Evolutionary conservation across 1,140 invertebrate genomes (phyloP), one percentile per base, ranked within the genome.

Genomic region (Hyles vespertilio): DNA sequence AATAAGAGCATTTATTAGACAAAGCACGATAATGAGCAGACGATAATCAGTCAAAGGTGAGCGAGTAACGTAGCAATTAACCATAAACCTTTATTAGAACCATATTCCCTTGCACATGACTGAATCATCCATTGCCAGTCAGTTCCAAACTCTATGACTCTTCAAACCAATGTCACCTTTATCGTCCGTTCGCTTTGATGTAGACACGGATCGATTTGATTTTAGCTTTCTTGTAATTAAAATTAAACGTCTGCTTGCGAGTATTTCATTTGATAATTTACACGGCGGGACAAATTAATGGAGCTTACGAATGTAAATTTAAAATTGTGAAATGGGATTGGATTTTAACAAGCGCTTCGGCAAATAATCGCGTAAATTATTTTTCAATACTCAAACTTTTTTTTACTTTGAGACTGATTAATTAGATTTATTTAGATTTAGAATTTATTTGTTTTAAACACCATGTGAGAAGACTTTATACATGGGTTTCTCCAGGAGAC

Each of bases 121-220:
- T 22, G 40, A 56, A 48, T 43, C 33, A 52, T 56, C 59, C 49
- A 43, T 47, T 58, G 11, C n/a, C n/a, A 51, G 32, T 4, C 59
- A 57, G 63, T 77, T 69, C 69, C 77, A 71, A 78, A 70, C 51
- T 45, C n/a, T 64, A 70, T 61, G 67, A 69, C 62, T 72, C 63
- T 79, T 73, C 73, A 77, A 75, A 79, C 73, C 56, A 78, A 75
- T 75, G 48, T 72, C 72, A 73, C 69, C 79, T 78, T 79, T 81
- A 65, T 63, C 58, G 67, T 52, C 48, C 58, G 53, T 49, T 65
- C 58, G 53, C 70, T 79, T 79, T 79, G 73, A 81, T 81, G 65
- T 74, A 48, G 53, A 62, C 61, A 52, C 49, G 65, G 74, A 75
- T 81, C 74, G 74, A 72, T 77, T 62, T 61, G 61, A 67, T 75